Evolutionary conservation across 2,113 vertebrate species (phyloP).

Genomic region (Corydoras maculifer): DNA sequence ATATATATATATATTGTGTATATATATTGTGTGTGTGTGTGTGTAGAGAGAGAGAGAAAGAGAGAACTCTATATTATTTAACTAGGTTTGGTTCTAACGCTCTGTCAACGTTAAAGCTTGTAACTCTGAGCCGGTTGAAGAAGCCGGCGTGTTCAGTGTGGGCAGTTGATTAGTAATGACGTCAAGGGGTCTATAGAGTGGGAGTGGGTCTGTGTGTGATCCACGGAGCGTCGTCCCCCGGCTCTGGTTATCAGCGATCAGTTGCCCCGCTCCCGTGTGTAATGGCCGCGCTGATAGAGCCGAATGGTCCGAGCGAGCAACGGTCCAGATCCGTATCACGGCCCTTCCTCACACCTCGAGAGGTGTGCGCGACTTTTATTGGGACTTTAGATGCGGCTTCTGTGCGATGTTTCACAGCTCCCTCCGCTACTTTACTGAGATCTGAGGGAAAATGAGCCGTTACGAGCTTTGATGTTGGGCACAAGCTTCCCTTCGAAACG

Average conservation of each 20-base stretch:
- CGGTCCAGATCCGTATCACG: background rate
- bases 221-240: background rate
- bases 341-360: background rate
- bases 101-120: background rate
- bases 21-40: background rate
- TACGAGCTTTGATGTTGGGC: conserved; percentile 46
- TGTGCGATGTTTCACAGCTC: conserved; percentile 29
- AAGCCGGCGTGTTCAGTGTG: background rate
- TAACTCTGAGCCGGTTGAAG: too few relatives aligned
- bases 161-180: conserved; percentile 11
- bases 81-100: background rate
- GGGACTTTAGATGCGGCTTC: background rate
- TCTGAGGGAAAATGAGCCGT: conserved; percentile 46
- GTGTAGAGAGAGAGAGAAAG: too few relatives aligned
- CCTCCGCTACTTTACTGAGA: conserved; percentile 32
- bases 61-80: too few relatives aligned
- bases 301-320: background rate
- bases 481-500: conserved; percentile 48
- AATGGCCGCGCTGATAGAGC: background rate
- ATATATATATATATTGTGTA: too few relatives aligned
- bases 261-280: background rate
- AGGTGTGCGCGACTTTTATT: background rate
- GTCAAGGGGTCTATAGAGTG: background rate
- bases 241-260: background rate
- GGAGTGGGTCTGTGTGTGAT: background rate